These are phyloP conservation scores for Oreochromis mossambicus DNA, from an alignment of 2,797 vertebrate species.

Conservation along the genomic window DNA sequence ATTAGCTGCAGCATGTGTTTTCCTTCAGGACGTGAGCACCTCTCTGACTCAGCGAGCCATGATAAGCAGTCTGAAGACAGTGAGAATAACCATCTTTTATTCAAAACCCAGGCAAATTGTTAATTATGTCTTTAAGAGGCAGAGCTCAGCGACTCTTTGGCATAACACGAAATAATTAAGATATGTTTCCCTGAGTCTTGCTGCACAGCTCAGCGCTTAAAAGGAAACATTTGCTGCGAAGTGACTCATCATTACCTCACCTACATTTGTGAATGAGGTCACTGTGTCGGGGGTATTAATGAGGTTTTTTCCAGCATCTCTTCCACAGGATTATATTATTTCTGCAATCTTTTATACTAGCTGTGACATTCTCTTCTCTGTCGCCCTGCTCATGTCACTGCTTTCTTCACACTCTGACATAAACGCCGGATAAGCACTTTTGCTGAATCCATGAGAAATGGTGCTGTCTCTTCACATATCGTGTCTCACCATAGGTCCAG, in stretches of 20 bases:
- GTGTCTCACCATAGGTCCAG: not conserved
- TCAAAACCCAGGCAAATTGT: not conserved
- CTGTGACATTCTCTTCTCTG: not conserved
- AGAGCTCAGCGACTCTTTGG: not conserved
- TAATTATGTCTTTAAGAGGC: not conserved
- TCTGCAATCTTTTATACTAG: not conserved
- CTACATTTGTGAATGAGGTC: conserved; percentile 11
- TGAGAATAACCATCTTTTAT: not conserved
- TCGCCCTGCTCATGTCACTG: not conserved
- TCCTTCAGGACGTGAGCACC: not conserved
- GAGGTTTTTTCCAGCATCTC: not conserved
- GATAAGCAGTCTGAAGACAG: not conserved
- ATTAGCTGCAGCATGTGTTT: not conserved
- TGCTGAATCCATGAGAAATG: not conserved
- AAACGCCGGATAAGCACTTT: conserved; percentile 42
- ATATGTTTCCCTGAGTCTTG: not conserved
- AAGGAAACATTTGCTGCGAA: not conserved
- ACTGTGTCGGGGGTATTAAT: conserved; percentile 11
- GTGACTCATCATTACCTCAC: not conserved
- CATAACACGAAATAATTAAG: not conserved
- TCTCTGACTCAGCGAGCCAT: not conserved
- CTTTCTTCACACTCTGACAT: conserved; percentile 22
- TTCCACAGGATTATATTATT: not conserved
- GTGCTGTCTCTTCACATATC: not conserved
- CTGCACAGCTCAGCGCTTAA: not conserved